Base-by-base conservation (phyloP, 2,797 vertebrate species). In the Saxicola maurus region DNA sequence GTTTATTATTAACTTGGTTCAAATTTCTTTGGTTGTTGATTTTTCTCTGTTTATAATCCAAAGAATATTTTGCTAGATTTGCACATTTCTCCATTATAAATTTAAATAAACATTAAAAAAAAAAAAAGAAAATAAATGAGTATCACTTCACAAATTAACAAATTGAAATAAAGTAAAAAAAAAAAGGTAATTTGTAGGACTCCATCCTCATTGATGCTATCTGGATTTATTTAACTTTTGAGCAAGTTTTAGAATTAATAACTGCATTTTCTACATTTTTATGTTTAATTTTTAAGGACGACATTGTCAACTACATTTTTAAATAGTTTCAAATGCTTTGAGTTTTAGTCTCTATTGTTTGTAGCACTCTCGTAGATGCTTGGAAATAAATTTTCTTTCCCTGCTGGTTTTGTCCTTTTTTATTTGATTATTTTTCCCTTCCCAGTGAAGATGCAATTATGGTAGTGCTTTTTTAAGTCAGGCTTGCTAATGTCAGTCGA, bases 31-130 rank as follows among this genome's bases (percentile, higher is more conserved):
- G 76, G 77, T 93, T 85, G 92, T 94, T 96, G 86, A 85, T 91
- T 96, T 96, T 95, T 94, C 91, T 95, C 81, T 92, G 94, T 97
- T 97, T 97, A 94, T 96, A 97, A 96, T 96, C 97, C 97, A 97
- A 97, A 97, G 97, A 97, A 89, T 96, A 96, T 96, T 97, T 97
- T 97, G 96, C 96, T 97, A 97, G 94, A 96, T 97, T 97, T 97
- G 96, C 96, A 97, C 95, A 96, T 93, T 94, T 95, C 85, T 96
- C 94, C 95, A 93, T 85, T 77, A 92, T 92, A 95, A 96, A 96
- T 96, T 96, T 82, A 96, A 96, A 92, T 85, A 92, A 96, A 86
- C 61, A 84, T 90, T 51, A 8, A 7, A 25, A 48, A 48, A 27
- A 59, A 59, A 7, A 66, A 33, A 82, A 57, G 6, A 66, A 33